These are phyloP conservation scores for Chelonus formosanus DNA, from an alignment of 2,888 invertebrate species.

Conservation along the genomic window DNA sequence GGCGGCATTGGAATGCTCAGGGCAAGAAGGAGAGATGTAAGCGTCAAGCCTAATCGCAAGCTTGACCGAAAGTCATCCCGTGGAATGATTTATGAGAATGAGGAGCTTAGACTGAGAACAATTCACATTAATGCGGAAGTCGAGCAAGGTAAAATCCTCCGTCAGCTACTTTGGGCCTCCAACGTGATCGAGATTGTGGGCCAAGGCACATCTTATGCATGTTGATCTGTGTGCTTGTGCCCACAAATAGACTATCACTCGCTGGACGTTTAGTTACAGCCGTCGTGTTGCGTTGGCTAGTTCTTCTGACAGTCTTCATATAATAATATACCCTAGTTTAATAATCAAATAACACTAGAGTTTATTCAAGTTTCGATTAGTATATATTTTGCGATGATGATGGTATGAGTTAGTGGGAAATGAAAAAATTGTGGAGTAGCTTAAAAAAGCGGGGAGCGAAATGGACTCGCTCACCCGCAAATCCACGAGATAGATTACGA, in stretches of 20 bases:
- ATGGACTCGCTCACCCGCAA: slow-evolving; percentile 19
- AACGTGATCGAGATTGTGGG: slow-evolving; percentile 24
- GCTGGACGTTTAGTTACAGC: slow-evolving; percentile 30
- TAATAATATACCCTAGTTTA: not conserved
- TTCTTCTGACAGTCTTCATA: slow-evolving; percentile 11
- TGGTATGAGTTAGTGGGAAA: not conserved
- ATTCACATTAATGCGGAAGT: slow-evolving; percentile 94
- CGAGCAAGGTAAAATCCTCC: slow-evolving; percentile 76
- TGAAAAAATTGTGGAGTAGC: slow-evolving; percentile 13
- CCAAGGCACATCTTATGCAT: slow-evolving; percentile 16
- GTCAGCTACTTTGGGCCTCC: slow-evolving; percentile 10
- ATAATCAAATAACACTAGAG: too few species aligned
- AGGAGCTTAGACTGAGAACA: slow-evolving; percentile 86
- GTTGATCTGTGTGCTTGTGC: slow-evolving; percentile 11
- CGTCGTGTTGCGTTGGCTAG: slow-evolving; percentile 18
- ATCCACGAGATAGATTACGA: slow-evolving; percentile 37
- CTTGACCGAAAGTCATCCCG: slow-evolving; percentile 91
- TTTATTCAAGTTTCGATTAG: too few species aligned
- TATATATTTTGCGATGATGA: too few species aligned
- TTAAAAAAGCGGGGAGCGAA: slow-evolving; percentile 12
- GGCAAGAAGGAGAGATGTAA: slow-evolving; percentile 85
- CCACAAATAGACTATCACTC: slow-evolving; percentile 31
- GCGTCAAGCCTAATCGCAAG: slow-evolving; percentile 88
- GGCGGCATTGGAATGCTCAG: slow-evolving; percentile 75
- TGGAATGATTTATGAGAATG: slow-evolving; percentile 94